Base-by-base conservation (phyloP, 2,888 invertebrate species). In the Caenorhabditis angaria region DNA sequence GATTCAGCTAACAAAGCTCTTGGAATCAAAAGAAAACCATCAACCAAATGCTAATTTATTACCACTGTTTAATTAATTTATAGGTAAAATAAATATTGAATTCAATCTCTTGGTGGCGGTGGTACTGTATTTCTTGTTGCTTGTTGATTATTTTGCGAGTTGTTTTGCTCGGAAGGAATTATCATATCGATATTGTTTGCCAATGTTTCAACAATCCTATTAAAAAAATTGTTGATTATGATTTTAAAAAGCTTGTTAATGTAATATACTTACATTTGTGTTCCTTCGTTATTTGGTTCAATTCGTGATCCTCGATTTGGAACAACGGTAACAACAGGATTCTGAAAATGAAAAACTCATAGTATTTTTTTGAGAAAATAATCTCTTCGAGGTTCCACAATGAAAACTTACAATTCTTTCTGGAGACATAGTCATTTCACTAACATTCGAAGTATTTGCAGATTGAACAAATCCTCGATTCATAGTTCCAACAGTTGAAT, bases 1-100 rank as follows among this genome's bases (percentile, higher is more conserved):
- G 53, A 63, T 59, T 29, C 61, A 24, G 76, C 76, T 29, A 72
- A 76, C 65, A 76, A 72, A 61, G 59, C 63, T 25, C 35, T 55
- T 22, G 69, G 69, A 56, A 69, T 69, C 48, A 61, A 61, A 1
- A 58, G 59, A 14, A 58, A 14, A 41, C 18, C 41, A n/a, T n/a
- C n/a, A 3, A 18, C 8, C 10, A 41, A 41, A 41, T 41, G 41
- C 14, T 41, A 41, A 41, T 41, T 41, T 8, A 18, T 10, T 10
- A 3, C 41, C 18, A 41, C 3, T 18, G 2, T 14, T 14, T 41
- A 41, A 41, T 41, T 41, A 32, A 32, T 32, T 32, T 32, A 5
- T 32, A 12, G 32, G 32, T 8, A 5, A 8, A 32, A 32, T 8
- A 32, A 32, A 32, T 8, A 32, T 12, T 32, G 32, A 32, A 32